phyloP scores from a whole-genome alignment of 2,113 vertebrate genomes.

The Beaufortia kweichowensis region DNA sequence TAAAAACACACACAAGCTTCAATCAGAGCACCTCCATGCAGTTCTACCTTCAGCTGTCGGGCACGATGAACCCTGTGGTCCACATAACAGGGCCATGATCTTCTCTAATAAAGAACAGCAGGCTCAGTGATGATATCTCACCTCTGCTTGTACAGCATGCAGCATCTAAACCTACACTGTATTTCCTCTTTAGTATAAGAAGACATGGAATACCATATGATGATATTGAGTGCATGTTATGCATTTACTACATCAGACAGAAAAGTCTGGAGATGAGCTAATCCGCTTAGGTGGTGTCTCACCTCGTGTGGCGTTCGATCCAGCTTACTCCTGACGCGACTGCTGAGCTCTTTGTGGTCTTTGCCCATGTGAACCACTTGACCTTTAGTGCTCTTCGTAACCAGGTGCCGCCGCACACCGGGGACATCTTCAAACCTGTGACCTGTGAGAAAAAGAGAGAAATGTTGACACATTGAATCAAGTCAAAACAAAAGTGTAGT shows the following conservation, averaged over 20 bases:
- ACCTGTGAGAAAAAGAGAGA: slow-evolving; percentile 66
- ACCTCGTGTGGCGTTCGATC: slow-evolving; percentile 86
- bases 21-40: slow-evolving; percentile 25
- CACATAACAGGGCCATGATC: slow-evolving; percentile 26
- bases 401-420: slow-evolving; percentile 81
- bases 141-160: background rate
- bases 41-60: slow-evolving; percentile 53
- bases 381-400: slow-evolving; percentile 82
- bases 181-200: background rate
- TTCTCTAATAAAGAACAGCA: slow-evolving; percentile 42
- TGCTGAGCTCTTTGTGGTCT: slow-evolving; percentile 76
- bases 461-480: background rate
- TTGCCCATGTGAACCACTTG: slow-evolving; percentile 74
- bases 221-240: background rate
- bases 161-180: background rate
- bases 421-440: slow-evolving; percentile 87
- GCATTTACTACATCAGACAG: background rate
- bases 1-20: slow-evolving; percentile 25
- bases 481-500: slow-evolving; percentile 1
- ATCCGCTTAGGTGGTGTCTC: background rate
- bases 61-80: slow-evolving; percentile 31
- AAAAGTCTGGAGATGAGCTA: background rate
- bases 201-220: background rate
- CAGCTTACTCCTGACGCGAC: slow-evolving; percentile 67
- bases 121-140: slow-evolving; percentile 10